phyloP scores from a whole-genome alignment of 23 tunicate genomes.

The Aplidium turbinatum region DNA sequence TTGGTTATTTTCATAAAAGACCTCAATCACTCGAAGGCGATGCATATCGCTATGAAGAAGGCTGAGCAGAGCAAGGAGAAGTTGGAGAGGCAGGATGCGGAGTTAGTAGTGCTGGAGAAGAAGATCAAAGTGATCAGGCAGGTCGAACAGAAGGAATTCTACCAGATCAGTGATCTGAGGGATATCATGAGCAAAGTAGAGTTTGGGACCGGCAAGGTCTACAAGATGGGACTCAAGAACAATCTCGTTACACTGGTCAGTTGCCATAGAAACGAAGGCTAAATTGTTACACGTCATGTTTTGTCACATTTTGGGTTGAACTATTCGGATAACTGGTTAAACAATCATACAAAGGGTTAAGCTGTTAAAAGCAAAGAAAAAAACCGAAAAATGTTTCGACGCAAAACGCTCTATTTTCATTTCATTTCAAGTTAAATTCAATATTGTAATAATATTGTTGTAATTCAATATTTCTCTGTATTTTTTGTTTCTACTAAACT shows the following conservation, averaged over 20 bases:
- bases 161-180: slow-evolving; percentile 56
- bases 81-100: slow-evolving; percentile 52
- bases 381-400: too few species aligned
- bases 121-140: slow-evolving; percentile 73
- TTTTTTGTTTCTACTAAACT: too few species aligned
- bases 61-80: slow-evolving; percentile 67
- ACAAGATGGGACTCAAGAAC: slow-evolving; percentile 48
- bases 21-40: slow-evolving; percentile 70
- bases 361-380: too few species aligned
- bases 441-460: too few species aligned
- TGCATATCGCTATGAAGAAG: slow-evolving; percentile 74
- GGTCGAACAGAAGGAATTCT: slow-evolving; percentile 65
- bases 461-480: too few species aligned
- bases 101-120: slow-evolving; percentile 47
- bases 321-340: too few species aligned
- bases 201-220: slow-evolving; percentile 70
- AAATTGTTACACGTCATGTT: too few species aligned
- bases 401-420: too few species aligned
- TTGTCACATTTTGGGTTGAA: too few species aligned
- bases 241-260: slow-evolving; percentile 66
- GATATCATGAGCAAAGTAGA: slow-evolving; percentile 66
- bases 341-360: too few species aligned
- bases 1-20: slow-evolving; percentile 69
- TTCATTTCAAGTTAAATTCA: too few species aligned
- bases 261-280: too few species aligned